phyloP scores from a whole-genome alignment of 1,140 invertebrate species.

The Drosophila mauritiana region DNA sequence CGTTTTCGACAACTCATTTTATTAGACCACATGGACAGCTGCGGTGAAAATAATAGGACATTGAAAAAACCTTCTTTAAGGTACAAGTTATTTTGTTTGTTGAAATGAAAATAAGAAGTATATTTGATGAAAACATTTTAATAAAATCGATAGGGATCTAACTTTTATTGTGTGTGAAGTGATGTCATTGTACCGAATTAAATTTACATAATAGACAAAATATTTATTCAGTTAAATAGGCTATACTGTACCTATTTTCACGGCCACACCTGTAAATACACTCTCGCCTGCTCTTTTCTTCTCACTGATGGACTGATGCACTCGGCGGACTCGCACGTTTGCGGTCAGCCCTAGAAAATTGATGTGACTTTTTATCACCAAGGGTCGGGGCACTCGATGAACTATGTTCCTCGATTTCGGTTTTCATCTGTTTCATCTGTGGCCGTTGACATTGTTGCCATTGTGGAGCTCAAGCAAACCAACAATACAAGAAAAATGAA shows the following conservation, averaged over 20 bases:
- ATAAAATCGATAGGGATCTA: too few species aligned
- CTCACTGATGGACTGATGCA: slow-evolving; percentile 43
- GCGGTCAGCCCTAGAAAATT: slow-evolving; percentile 70
- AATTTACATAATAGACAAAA: too few species aligned
- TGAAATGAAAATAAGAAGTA: background rate
- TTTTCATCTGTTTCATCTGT: slow-evolving; percentile 53
- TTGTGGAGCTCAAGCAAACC: slow-evolving; percentile 1
- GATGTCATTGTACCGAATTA: too few species aligned
- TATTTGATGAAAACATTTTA: too few species aligned
- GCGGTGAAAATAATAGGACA: background rate
- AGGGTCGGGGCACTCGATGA: slow-evolving; percentile 41
- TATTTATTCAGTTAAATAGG: background rate
- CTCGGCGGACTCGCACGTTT: slow-evolving; percentile 67
- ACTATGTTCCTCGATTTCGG: slow-evolving; percentile 71
- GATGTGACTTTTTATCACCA: slow-evolving; percentile 69
- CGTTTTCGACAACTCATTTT: slow-evolving; percentile 81
- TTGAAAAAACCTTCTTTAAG: too few species aligned
- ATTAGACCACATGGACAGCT: slow-evolving; percentile 46
- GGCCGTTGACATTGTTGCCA: slow-evolving; percentile 39
- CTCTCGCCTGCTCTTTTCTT: background rate
- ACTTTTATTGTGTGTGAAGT: too few species aligned
- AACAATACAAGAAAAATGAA: slow-evolving; percentile 4
- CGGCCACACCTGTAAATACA: background rate
- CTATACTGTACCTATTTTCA: background rate
- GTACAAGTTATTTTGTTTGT: too few species aligned